These are phyloP conservation scores for Scaptomyza montana DNA, from an alignment of 1,140 invertebrate species.

Conservation along the genomic window DNA sequence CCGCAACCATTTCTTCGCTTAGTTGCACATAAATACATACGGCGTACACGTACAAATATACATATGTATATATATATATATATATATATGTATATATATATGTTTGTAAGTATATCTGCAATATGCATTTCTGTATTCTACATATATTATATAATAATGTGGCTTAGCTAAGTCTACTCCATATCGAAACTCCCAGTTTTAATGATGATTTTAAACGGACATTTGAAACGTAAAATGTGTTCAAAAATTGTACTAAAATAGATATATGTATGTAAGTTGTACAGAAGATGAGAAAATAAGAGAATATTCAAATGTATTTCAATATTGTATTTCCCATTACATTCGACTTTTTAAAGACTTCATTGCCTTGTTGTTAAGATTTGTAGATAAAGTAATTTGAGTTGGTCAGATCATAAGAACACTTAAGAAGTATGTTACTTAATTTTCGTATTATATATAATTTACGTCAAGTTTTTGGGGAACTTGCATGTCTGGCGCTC, in stretches of 20 bases:
- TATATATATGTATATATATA: background rate
- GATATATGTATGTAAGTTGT: too few relatives aligned
- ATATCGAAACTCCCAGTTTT: too few relatives aligned
- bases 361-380: background rate
- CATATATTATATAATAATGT: conserved; percentile 64
- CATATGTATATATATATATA: background rate
- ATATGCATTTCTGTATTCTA: conserved; percentile 57
- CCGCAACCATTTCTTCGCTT: conserved; percentile 50
- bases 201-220: too few relatives aligned
- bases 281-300: too few relatives aligned
- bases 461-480: conserved; percentile 47
- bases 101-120: background rate
- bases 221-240: too few relatives aligned
- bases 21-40: conserved; percentile 43
- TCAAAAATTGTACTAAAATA: too few relatives aligned
- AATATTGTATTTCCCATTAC: too few relatives aligned
- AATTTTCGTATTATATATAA: conserved; percentile 59
- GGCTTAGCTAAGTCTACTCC: conserved; percentile 3
- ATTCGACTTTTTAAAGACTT: too few relatives aligned
- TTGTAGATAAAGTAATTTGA: conserved; percentile 14
- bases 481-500: conserved; percentile 62
- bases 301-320: too few relatives aligned
- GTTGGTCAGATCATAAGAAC: background rate
- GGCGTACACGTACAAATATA: background rate
- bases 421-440: background rate